Base-by-base conservation (phyloP, 1,140 invertebrate species). In the Xylocopa sonorina region DNA sequence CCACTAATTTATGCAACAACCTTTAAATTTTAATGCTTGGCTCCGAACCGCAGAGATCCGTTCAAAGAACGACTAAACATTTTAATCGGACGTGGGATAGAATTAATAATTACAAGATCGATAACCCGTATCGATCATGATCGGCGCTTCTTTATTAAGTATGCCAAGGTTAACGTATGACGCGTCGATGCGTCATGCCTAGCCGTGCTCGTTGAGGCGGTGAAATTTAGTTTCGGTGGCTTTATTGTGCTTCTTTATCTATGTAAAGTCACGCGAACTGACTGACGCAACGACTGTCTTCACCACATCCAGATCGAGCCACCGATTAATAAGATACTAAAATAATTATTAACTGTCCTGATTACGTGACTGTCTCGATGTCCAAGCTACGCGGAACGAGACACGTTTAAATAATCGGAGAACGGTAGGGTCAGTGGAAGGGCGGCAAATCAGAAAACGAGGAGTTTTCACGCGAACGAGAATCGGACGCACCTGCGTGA, bases 401-500 rank as follows among this genome's bases (percentile, higher is more conserved):
- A n/a, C n/a, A n/a, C n/a, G n/a, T n/a, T 53, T 24, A 24, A 18
- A 24, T 14, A n/a, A 68, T 53, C 14, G 10, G 48, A 66, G 18
- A 0, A 32, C 16, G 21, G 14, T 41, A 21, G 14, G 4, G 60
- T 12, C 9, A 2, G 34, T 29, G 34, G 6, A 75, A 53, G 18
- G 50, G 71, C 21, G 34, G 12, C 14, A 55, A 27, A 63, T 27
- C 21, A 27, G 67, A 62, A 58, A 74, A 64, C 58, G 46, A 53
- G 32, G 34, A 21, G 41, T 38, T 58, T 69, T 57, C 29, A 46
- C 64, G 64, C 58, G 43, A n/a, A n/a, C 29, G 38, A n/a, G n/a
- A n/a, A n/a, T n/a, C 60, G 51, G 58, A 9, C 74, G 46, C 87
- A 89, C 85, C 85, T 88, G 88, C 81, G 81, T 32, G 48, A n/a